Base-by-base conservation (phyloP, 2,797 vertebrate genomes). In the Oreonectes daqikongensis region DNA sequence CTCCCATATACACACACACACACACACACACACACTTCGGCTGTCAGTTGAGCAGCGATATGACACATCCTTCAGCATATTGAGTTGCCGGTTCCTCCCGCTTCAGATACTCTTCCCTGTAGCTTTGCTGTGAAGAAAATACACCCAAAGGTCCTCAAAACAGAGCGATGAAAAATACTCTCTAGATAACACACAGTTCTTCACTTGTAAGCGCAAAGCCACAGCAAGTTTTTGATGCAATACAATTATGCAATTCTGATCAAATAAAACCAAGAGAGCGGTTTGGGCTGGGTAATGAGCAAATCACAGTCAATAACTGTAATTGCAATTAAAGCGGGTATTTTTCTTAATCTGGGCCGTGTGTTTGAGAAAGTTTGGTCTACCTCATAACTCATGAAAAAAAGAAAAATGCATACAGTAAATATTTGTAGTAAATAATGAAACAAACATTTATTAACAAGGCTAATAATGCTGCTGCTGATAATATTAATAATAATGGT, bases 1-100 rank as follows among this genome's bases (percentile, higher is more conserved):
- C 1, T 59, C 24, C 28, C 24, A 15, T 5, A 15, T 42, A 48
- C 55, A 42, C 32, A 68, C 55, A 60, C 35, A 78, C 42, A 32
- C 35, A 15, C 10, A 15, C 32, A 48, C 55, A 42, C 35, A 69
- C 55, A 61, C 35, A 79, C 42, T 28, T 82, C 72, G 85, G 70
- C 89, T 88, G 88, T 90, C 86, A 90, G 85, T 87, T 84, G 82
- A 78, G 20, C 75, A 81, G 83, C 85, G 86, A 90, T 88, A 87
- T 85, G 81, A 89, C 83, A 78, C 79, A 87, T 86, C 83, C 84
- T 86, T 85, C 86, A 85, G 85, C 86, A 88, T 83, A 75, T 80
- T 44, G 82, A 88, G 85, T 87, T 84, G 83, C 78, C 79, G 84
- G 87, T 87, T 81, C 70, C 78, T 84, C 63, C 81, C 84, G 87